phyloP scores from a whole-genome alignment of 2,888 invertebrate species.

The Notodonta dromedarius region DNA sequence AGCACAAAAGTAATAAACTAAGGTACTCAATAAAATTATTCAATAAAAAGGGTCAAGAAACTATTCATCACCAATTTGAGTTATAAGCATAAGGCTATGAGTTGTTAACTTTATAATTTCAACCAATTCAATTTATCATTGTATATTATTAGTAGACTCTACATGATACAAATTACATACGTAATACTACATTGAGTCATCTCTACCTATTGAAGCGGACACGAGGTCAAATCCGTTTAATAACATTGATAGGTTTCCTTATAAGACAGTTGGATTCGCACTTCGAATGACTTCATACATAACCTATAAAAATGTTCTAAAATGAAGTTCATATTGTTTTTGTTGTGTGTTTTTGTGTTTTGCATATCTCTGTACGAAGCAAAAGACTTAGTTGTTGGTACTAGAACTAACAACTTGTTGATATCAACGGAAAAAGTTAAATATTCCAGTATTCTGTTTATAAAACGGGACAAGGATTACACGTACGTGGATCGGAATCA shows the following conservation, averaged over 20 bases:
- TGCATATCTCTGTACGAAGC: slow-evolving; percentile 55
- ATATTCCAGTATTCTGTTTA: slow-evolving; percentile 55
- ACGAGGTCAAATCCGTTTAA: slow-evolving; percentile 55
- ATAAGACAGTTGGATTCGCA: slow-evolving; percentile 38
- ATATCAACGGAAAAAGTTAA: slow-evolving; percentile 70
- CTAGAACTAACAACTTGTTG: slow-evolving; percentile 68
- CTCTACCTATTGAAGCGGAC: slow-evolving; percentile 34
- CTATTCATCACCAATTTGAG: too few relatives aligned
- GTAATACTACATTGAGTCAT: slow-evolving; percentile 30
- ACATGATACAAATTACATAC: not conserved
- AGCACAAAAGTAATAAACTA: too few relatives aligned
- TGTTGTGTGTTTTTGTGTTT: slow-evolving; percentile 52
- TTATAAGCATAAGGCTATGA: too few relatives aligned
- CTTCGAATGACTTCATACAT: slow-evolving; percentile 45
- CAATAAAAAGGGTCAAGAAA: too few relatives aligned
- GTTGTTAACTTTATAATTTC: too few relatives aligned
- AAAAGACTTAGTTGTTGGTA: slow-evolving; percentile 68
- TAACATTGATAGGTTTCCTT: slow-evolving; percentile 57
- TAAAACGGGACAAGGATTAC: slow-evolving; percentile 71
- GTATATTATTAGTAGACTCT: too few relatives aligned
- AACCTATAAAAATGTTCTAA: slow-evolving; percentile 41
- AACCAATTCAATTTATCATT: too few relatives aligned
- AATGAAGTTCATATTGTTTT: slow-evolving; percentile 58
- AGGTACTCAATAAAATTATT: too few relatives aligned
- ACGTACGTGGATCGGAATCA: slow-evolving; percentile 64